These are phyloP conservation scores for Drosophila ironensis DNA, from an alignment of 1,140 invertebrate species.

Conservation along the genomic window DNA sequence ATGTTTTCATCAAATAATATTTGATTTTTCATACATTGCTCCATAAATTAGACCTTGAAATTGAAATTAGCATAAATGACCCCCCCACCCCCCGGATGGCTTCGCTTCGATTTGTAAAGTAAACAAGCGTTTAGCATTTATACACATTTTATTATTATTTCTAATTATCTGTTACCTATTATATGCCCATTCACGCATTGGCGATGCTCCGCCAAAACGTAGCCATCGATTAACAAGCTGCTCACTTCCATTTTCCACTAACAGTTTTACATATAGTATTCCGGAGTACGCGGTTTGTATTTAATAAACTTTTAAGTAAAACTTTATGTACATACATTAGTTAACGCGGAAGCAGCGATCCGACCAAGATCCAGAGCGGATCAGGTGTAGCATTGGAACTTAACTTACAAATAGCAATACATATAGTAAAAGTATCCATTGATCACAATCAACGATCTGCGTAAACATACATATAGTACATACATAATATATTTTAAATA, in stretches of 20 bases:
- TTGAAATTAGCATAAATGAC: too few species aligned
- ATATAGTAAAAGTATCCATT: constrained; percentile 50
- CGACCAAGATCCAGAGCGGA: constrained; percentile 13
- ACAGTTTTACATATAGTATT: constrained; percentile 39
- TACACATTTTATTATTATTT: constrained; percentile 53
- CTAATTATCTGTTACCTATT: constrained; percentile 44
- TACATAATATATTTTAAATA: too few species aligned
- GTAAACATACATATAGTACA: constrained; percentile 11
- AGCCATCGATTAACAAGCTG: constrained; percentile 44
- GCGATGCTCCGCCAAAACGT: too few species aligned
- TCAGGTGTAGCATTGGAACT: constrained; percentile 48
- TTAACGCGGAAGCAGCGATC: constrained; percentile 61
- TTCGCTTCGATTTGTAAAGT: neutral
- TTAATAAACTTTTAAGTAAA: constrained; percentile 59
- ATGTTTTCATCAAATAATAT: too few species aligned
- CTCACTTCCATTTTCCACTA: constrained; percentile 34
- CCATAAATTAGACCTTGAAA: too few species aligned
- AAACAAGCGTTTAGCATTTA: constrained; percentile 9
- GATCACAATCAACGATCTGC: constrained; percentile 49
- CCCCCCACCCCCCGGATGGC: too few species aligned
- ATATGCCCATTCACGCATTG: constrained; percentile 47
- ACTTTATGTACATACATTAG: constrained; percentile 69
- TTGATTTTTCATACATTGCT: too few species aligned
- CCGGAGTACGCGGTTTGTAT: constrained; percentile 38
- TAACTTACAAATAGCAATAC: constrained; percentile 42